phyloP scores from a whole-genome alignment of 2,113 vertebrate genomes.

The Bambusicola thoracicus region DNA sequence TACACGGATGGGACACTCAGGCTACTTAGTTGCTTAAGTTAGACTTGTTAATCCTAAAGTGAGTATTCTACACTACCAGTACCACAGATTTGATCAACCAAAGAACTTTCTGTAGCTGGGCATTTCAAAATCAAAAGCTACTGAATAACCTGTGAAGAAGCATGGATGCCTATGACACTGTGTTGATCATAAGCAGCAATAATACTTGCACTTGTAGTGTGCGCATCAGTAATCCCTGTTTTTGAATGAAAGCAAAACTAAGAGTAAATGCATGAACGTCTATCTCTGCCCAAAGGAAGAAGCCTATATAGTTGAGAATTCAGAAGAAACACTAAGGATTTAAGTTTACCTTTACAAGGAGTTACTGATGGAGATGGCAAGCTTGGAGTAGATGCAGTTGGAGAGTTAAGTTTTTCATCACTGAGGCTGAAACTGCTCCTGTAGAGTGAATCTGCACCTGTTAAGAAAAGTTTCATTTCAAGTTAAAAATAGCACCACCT shows the following conservation, averaged over 20 bases:
- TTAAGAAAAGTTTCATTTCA: background rate
- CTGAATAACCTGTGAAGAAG: background rate
- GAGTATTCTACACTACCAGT: background rate
- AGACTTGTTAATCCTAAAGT: background rate
- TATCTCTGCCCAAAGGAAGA: background rate
- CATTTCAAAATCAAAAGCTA: background rate
- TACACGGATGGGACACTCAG: background rate
- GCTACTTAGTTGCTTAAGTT: background rate
- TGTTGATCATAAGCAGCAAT: background rate
- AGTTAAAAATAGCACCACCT: background rate
- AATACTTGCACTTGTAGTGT: background rate
- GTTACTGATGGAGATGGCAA: constrained; percentile 75
- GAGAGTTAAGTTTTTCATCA: constrained; percentile 92
- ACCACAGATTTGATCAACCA: background rate
- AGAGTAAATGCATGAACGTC: background rate
- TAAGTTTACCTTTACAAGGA: constrained; percentile 84
- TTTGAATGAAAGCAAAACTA: background rate
- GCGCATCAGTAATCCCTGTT: background rate
- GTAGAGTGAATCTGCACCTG: constrained; percentile 91
- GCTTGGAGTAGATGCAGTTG: constrained; percentile 78
- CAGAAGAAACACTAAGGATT: background rate
- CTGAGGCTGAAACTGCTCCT: constrained; percentile 94
- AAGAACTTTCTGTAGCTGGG: background rate
- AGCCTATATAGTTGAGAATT: background rate
- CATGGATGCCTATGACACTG: background rate